Percentiles rank a stretch among this genome's conserved stretches.
Conservation (phyloP, 2,888 invertebrate genomes). For the Nyleta sp. region DNA sequence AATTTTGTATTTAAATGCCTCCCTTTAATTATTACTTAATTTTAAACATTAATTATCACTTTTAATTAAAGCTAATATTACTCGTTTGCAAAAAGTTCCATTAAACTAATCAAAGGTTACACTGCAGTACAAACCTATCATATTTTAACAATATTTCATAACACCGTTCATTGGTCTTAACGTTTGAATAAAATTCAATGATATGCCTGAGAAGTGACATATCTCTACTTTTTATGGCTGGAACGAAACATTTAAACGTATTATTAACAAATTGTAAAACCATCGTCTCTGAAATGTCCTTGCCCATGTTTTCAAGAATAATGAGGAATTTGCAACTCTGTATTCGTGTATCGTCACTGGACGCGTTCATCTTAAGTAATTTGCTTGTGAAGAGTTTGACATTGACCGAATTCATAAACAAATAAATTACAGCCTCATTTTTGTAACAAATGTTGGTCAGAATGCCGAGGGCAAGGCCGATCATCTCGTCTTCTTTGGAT, state of each 20-base stretch:
- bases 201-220: slow-evolving; percentile 83
- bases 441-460: slow-evolving; percentile 91
- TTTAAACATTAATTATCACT: neutral
- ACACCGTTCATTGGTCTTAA: slow-evolving; percentile 79
- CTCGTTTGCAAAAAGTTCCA: too few relatives aligned
- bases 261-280: slow-evolving; percentile 83
- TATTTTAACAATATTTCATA: slow-evolving; percentile 75
- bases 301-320: slow-evolving; percentile 83
- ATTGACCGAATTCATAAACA: slow-evolving; percentile 88
- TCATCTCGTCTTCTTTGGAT: slow-evolving; percentile 83
- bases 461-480: slow-evolving; percentile 86
- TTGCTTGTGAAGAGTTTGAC: slow-evolving; percentile 87
- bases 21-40: too few relatives aligned
- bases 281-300: slow-evolving; percentile 83
- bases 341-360: slow-evolving; percentile 81
- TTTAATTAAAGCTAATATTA: too few relatives aligned
- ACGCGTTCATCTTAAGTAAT: slow-evolving; percentile 84
- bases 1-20: too few relatives aligned
- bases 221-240: slow-evolving; percentile 82
- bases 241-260: slow-evolving; percentile 83
- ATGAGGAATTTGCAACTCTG: slow-evolving; percentile 84
- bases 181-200: slow-evolving; percentile 84
- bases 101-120: too few relatives aligned
- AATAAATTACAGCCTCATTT: slow-evolving; percentile 89
- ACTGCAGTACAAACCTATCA: slow-evolving; percentile 73